Conservation (phyloP, 2,888 invertebrate species). For the Slavum lentiscoides region DNA sequence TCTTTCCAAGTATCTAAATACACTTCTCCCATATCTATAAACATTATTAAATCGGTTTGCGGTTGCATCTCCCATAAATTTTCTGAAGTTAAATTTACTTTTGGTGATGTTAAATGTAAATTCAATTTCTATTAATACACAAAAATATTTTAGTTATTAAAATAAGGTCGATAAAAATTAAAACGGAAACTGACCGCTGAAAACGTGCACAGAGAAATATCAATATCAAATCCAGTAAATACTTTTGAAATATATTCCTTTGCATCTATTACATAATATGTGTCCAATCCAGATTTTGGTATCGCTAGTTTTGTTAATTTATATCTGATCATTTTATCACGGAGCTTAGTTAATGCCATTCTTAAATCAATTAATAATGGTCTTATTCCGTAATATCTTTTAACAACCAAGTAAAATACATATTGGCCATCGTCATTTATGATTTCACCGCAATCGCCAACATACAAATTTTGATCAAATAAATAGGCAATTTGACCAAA, state of each 20-base stretch:
- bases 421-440: conserved; percentile 1
- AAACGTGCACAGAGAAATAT: background rate
- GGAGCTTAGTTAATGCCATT: background rate
- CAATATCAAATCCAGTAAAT: conserved; percentile 16
- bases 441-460: conserved; percentile 20
- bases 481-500: conserved; percentile 8
- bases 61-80: conserved; percentile 33
- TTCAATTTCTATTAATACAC: background rate
- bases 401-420: conserved; percentile 28
- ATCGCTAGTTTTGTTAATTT: conserved; percentile 37
- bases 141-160: background rate
- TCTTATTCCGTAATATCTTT: background rate
- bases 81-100: background rate
- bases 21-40: conserved; percentile 15
- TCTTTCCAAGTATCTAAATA: conserved; percentile 22
- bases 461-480: conserved; percentile 20
- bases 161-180: background rate
- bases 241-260: background rate
- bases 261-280: background rate
- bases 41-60: conserved; percentile 41
- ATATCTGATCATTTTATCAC: background rate
- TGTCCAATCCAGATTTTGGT: background rate
- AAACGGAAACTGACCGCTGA: background rate
- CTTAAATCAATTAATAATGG: background rate
- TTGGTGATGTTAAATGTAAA: background rate